A percentile compares a stretch with the other conserved stretches of the same genome.
phyloP scores from a whole-genome alignment of 2,797 vertebrate genomes.

The Meda fulgida region DNA sequence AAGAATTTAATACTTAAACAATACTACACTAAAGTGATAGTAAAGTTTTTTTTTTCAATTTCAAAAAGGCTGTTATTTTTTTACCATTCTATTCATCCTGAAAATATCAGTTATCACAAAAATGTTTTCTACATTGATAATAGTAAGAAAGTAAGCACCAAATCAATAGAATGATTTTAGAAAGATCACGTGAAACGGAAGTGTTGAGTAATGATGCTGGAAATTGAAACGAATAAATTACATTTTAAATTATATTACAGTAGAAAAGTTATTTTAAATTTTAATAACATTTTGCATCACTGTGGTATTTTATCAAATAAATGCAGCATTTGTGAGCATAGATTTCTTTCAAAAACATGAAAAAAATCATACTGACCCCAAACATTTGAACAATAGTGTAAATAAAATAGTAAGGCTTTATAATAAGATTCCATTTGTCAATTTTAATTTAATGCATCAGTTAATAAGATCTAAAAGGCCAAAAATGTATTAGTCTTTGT shows the following conservation, averaged over 20 bases:
- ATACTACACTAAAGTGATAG: neutral
- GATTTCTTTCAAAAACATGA: neutral
- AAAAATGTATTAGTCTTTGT: neutral
- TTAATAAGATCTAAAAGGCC: neutral
- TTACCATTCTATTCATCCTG: neutral
- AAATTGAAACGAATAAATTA: neutral
- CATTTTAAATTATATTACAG: neutral
- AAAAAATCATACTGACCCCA: neutral
- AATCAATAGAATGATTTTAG: neutral
- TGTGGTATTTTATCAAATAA: neutral
- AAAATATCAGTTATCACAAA: neutral
- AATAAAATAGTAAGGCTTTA: neutral
- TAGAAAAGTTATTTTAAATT: neutral
- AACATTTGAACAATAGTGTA: neutral
- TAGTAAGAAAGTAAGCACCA: neutral
- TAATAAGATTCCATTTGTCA: neutral
- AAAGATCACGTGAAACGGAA: neutral
- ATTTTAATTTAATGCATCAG: neutral
- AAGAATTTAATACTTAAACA: neutral
- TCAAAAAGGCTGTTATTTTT: neutral
- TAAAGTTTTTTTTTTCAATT: neutral
- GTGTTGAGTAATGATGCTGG: neutral
- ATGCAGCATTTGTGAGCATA: neutral
- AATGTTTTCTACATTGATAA: constrained; percentile 8
- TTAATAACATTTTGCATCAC: neutral